Conservation (phyloP, 2,113 vertebrate species). For the Vimba vimba region DNA sequence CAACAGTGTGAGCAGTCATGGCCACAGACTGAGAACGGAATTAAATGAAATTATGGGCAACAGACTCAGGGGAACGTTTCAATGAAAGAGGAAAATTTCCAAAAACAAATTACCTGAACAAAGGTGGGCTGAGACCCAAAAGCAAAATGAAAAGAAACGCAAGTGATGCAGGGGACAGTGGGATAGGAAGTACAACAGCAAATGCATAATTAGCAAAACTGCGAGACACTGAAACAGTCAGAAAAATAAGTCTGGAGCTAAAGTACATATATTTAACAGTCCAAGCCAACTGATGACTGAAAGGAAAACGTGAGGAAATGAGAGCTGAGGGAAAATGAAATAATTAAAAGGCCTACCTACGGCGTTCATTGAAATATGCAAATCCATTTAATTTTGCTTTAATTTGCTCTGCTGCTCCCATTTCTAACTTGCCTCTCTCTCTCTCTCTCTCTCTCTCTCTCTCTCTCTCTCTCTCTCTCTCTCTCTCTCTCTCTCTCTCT, state of each 20-base stretch:
- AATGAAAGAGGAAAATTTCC: background rate
- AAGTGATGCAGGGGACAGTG: background rate
- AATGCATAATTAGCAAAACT: slow-evolving; percentile 4
- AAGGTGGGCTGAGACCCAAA: slow-evolving; percentile 1
- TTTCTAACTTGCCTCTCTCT: slow-evolving; percentile 42
- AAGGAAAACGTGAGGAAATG: slow-evolving; percentile 37
- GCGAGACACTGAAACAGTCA: slow-evolving; percentile 10
- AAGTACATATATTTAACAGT: slow-evolving; percentile 46
- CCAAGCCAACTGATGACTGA: slow-evolving; percentile 27
- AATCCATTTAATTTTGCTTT: slow-evolving; percentile 81
- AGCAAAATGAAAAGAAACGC: slow-evolving; percentile 51
- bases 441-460: slow-evolving; percentile 44
- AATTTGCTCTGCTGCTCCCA: slow-evolving; percentile 76
- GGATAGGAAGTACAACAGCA: slow-evolving; percentile 58
- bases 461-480: slow-evolving; percentile 46
- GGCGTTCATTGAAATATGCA: slow-evolving; percentile 82
- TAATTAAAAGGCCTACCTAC: slow-evolving; percentile 79
- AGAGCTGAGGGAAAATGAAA: slow-evolving; percentile 70
- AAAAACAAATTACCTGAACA: slow-evolving; percentile 3
- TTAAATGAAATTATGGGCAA: slow-evolving; percentile 32
- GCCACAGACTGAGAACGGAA: slow-evolving; percentile 1
- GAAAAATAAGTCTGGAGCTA: slow-evolving; percentile 33
- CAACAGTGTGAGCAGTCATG: slow-evolving; percentile 11
- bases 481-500: slow-evolving; percentile 43
- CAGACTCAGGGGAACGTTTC: background rate